Evolutionary conservation across 2,888 invertebrate genomes (phyloP).

Genomic region (Clepsis dumicolana): DNA sequence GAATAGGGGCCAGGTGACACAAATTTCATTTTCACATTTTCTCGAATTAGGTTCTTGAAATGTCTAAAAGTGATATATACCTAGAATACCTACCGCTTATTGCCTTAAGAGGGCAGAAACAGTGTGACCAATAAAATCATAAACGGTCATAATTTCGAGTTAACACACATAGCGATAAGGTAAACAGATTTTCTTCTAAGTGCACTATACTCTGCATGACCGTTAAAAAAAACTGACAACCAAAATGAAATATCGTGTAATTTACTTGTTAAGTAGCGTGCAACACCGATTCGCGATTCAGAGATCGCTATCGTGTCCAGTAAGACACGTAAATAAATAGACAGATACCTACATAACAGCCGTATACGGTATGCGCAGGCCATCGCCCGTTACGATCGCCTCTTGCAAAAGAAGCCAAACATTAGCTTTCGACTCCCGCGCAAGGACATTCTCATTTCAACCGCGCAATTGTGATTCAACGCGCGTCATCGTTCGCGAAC

Average conservation of each 20-base stretch:
- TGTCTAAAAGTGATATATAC: too few species aligned
- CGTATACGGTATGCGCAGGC: slow-evolving; percentile 63
- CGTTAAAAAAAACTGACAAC: background rate
- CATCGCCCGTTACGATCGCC: slow-evolving; percentile 66
- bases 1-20: too few species aligned
- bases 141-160: slow-evolving; percentile 23
- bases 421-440: slow-evolving; percentile 69
- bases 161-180: slow-evolving; percentile 28
- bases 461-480: slow-evolving; percentile 59
- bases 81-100: too few species aligned
- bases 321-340: slow-evolving; percentile 31
- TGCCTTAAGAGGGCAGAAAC: too few species aligned
- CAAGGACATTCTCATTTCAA: slow-evolving; percentile 72
- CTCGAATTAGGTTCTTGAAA: too few species aligned
- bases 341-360: slow-evolving; percentile 46
- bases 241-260: background rate
- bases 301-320: slow-evolving; percentile 17
- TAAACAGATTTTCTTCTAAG: slow-evolving; percentile 4
- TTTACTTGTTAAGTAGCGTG: background rate
- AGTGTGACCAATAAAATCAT: slow-evolving; percentile 22
- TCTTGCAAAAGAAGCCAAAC: slow-evolving; percentile 73
- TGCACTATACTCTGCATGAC: background rate
- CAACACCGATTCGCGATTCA: slow-evolving; percentile 14
- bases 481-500: slow-evolving; percentile 54
- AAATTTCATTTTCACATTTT: too few species aligned